Conservation (phyloP, 2,797 vertebrate species). For the Tragelaphus oryx region DNA sequence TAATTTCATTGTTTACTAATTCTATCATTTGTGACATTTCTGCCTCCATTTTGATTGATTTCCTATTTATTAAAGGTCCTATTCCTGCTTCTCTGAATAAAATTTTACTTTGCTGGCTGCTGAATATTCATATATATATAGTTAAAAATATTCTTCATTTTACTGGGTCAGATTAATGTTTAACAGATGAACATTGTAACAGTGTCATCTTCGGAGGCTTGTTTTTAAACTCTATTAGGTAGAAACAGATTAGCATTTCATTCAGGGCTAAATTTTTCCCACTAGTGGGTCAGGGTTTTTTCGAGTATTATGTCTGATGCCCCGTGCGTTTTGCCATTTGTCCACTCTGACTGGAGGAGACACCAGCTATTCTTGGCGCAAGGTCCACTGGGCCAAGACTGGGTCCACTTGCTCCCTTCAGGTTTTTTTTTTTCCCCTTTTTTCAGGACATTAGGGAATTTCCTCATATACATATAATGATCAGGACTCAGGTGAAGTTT, state of each 20-base stretch:
- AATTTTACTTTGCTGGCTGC: neutral
- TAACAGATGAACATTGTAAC: neutral
- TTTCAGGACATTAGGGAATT: neutral
- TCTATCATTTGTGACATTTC: neutral
- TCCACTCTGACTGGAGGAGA: neutral
- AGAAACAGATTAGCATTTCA: neutral
- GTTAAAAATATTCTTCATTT: neutral
- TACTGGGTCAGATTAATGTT: neutral
- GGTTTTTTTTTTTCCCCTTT: neutral
- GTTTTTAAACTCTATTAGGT: neutral
- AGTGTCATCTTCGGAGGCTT: neutral
- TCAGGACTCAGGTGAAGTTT: neutral
- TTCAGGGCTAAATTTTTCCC: neutral
- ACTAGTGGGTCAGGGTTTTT: neutral
- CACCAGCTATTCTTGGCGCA: neutral
- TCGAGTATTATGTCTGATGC: neutral
- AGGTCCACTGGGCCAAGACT: no score
- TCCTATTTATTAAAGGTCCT: neutral
- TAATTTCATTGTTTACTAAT: neutral
- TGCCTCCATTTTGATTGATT: slow-evolving; percentile 19
- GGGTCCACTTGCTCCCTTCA: neutral
- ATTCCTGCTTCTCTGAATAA: neutral
- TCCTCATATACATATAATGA: neutral
- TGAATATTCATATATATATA: neutral
- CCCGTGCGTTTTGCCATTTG: neutral